Base-by-base conservation (phyloP, 2,797 vertebrate genomes). In the Chaetodon trifasciatus region DNA sequence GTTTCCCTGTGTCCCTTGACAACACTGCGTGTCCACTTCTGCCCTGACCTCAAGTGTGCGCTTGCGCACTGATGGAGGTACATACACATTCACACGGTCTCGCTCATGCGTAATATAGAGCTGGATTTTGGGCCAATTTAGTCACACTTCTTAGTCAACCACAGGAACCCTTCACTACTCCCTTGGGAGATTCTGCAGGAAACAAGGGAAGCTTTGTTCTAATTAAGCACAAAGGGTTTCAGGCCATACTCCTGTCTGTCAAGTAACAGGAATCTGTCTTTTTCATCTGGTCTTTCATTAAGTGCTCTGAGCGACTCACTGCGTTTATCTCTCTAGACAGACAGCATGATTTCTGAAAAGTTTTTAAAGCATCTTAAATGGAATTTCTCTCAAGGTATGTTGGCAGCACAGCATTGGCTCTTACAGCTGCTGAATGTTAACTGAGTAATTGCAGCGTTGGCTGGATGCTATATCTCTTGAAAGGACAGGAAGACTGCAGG, bases 151-250 rank as follows among this genome's bases (percentile, higher is more conserved):
- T 82, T 86, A 86, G 76, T 73, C 65, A 71, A 70, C 77, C 70
- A 81, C 73, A 76, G 75, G 55, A 80, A 76, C 74, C 46, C 58
- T 70, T 63, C 50, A 89, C 63, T 79, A 52, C 53, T 50, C 79
- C 75, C 50, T 37, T 70, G 52, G 78, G 87, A 83, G 74, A 68
- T 83, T 88, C 74, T 70, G 60, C 60, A 63, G 50, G 62, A 88
- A 84, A 79, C 70, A 83, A 87, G 71, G 62, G 76, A 75, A 60
- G 69, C 85, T 89, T 86, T 89, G 78, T 89, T 88, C 83, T 85
- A 84, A 89, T 90, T 87, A 86, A 85, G 77, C 69, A 62, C 53
- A 68, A 72, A 70, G 56, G 61, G 69, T 88, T 86, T 71, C 39
- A 74, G 56, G 76, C 58, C 62, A 53, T 65, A 39, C 47, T 80